Evolutionary conservation across 1,140 invertebrate species (phyloP).

Genomic region (Trachelipus rathkii): DNA sequence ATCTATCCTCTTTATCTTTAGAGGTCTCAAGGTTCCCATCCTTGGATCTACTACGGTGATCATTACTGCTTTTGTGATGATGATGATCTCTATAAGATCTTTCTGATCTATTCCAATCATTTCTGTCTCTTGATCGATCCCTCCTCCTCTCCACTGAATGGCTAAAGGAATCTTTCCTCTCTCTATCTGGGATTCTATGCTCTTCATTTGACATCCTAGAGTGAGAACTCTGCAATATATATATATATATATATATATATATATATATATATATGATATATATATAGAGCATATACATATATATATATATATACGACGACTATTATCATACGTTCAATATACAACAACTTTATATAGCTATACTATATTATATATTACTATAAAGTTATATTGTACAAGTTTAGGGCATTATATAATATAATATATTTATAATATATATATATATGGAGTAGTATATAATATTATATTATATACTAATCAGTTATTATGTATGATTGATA

Average conservation of each 20-base stretch:
- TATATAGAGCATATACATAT: conserved; percentile 9
- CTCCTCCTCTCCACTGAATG: neutral
- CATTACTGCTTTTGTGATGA: neutral
- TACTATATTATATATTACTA: too few relatives aligned
- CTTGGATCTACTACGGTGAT: neutral
- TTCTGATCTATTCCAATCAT: neutral
- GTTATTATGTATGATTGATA: too few relatives aligned
- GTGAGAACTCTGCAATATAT: too few relatives aligned
- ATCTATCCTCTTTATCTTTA: neutral
- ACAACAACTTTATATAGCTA: too few relatives aligned
- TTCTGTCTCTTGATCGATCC: neutral
- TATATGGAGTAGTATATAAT: too few relatives aligned
- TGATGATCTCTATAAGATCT: conserved; percentile 1
- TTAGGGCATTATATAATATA: too few relatives aligned
- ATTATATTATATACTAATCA: too few relatives aligned
- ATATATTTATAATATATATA: too few relatives aligned
- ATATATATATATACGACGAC: neutral
- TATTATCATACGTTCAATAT: too few relatives aligned
- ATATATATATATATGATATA: conserved; percentile 14
- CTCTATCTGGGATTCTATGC: neutral
- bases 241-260: neutral
- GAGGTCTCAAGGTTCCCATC: neutral
- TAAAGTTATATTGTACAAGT: too few relatives aligned
- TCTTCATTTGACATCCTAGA: neutral
- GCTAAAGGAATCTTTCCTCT: neutral